phyloP scores from a whole-genome alignment of 2,888 invertebrate genomes.

The Pimpla rufipes region DNA sequence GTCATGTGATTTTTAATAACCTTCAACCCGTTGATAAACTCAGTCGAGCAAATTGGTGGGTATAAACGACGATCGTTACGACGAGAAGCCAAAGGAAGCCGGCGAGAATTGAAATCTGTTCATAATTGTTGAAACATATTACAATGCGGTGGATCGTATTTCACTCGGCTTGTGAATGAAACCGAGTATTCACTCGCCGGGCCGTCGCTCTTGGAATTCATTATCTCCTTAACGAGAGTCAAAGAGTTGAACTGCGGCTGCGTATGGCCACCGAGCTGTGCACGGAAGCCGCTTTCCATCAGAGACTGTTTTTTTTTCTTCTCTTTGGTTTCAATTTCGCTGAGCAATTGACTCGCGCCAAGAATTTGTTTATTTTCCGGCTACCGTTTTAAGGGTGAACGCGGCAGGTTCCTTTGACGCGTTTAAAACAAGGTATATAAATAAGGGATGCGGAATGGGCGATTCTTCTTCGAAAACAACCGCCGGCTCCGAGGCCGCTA shows the following conservation, averaged over 20 bases:
- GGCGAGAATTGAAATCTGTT: neutral
- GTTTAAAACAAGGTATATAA: neutral
- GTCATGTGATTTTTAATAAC: neutral
- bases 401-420: constrained; percentile 42
- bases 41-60: neutral
- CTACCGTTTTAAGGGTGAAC: constrained; percentile 21
- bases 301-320: neutral
- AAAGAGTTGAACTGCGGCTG: constrained; percentile 28
- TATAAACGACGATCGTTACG: neutral
- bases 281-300: neutral
- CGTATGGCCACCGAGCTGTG: constrained; percentile 1
- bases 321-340: neutral
- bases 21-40: neutral
- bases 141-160: constrained; percentile 6
- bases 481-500: too few species aligned
- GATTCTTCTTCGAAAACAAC: neutral
- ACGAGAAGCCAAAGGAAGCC: neutral
- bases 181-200: constrained; percentile 11
- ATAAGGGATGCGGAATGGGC: too few species aligned
- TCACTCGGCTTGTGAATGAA: constrained; percentile 26
- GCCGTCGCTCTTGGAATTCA: constrained; percentile 38
- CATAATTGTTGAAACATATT: neutral
- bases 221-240: constrained; percentile 30
- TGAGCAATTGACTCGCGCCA: constrained; percentile 32
- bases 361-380: constrained; percentile 42